These are phyloP conservation scores for Accipiter cooperii DNA, from an alignment of 2,113 vertebrate genomes.

Conservation along the genomic window DNA sequence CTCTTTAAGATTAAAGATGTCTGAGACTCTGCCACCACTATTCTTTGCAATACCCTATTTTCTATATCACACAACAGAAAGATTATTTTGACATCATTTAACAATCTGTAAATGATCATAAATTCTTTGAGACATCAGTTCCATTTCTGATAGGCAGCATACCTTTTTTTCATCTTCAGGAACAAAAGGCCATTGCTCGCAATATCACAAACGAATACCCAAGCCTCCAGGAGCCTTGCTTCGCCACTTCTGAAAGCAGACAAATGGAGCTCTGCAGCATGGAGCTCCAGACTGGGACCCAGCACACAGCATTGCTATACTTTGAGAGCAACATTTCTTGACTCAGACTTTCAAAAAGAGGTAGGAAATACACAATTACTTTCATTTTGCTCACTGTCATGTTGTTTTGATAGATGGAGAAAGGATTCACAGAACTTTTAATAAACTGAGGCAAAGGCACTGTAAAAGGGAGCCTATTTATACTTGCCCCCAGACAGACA, in stretches of 20 bases:
- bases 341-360: not conserved
- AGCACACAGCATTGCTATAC: not conserved
- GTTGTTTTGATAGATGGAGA: not conserved
- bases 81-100: not conserved
- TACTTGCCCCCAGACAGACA: not conserved
- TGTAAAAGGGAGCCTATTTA: not conserved
- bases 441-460: not conserved
- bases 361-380: not conserved
- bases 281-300: not conserved
- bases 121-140: not conserved
- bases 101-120: not conserved
- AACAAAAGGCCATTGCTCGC: not conserved
- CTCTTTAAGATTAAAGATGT: not conserved
- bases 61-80: not conserved
- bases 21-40: not conserved
- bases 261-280: not conserved
- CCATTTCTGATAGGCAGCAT: not conserved
- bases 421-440: not conserved
- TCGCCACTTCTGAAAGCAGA: not conserved
- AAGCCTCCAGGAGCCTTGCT: not conserved
- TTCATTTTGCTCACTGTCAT: not conserved
- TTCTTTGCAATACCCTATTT: not conserved
- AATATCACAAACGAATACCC: not conserved
- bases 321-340: not conserved
- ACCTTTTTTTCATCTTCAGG: not conserved